Conservation (phyloP, 37 sponge, comb jelly and placozoan species). For the Halisarca cf. caerulea region DNA sequence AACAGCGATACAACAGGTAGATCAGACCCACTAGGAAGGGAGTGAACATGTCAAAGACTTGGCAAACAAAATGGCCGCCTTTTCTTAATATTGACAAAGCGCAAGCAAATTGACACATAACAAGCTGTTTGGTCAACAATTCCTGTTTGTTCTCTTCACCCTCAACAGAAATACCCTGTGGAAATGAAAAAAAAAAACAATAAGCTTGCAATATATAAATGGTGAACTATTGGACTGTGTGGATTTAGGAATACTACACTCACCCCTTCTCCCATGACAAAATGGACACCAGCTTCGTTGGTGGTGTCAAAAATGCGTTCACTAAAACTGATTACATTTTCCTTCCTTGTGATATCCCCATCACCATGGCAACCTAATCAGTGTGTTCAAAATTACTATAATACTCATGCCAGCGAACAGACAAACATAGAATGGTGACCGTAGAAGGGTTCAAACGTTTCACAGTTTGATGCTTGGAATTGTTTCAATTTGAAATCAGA, state of each 20-base stretch:
- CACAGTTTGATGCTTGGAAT: conserved; percentile 84
- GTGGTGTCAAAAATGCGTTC: conserved; percentile 82
- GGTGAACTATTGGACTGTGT: too few species aligned
- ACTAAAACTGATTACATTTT: conserved; percentile 75
- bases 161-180: conserved; percentile 84
- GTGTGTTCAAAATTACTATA: background rate
- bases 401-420: too few species aligned
- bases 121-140: conserved; percentile 86
- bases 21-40: conserved; percentile 92
- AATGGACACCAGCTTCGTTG: conserved; percentile 80
- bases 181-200: too few species aligned
- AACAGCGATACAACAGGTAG: conserved; percentile 88
- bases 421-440: too few species aligned
- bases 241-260: conserved; percentile 1
- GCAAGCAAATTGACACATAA: conserved; percentile 92
- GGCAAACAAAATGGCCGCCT: conserved; percentile 94
- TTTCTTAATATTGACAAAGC: conserved; percentile 80
- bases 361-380: conserved; percentile 59
- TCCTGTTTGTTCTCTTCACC: conserved; percentile 98
- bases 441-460: conserved; percentile 97
- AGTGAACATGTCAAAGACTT: conserved; percentile 94
- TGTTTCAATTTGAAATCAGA: conserved; percentile 94
- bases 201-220: too few species aligned
- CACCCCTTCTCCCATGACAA: conserved; percentile 99
- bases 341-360: conserved; percentile 89